Conservation (phyloP, 2,888 invertebrate species). For the Argynnis bischoffii region DNA sequence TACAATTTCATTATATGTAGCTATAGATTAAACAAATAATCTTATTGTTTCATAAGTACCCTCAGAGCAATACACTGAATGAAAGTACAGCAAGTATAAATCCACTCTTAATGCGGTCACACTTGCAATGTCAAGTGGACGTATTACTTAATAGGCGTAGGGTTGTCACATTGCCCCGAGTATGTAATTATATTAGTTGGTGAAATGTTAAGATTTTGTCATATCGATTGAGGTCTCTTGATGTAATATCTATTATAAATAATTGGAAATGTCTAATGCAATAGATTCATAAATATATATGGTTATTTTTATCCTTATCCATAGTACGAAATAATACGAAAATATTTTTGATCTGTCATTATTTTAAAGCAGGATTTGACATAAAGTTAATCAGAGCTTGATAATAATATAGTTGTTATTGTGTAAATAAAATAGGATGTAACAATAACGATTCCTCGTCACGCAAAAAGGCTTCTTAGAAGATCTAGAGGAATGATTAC, state of each 20-base stretch:
- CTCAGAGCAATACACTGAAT: background rate
- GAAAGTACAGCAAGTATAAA: conserved; percentile 25
- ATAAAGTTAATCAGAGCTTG: background rate
- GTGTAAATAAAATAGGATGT: background rate
- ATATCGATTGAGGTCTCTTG: background rate
- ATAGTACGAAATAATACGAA: too few relatives aligned
- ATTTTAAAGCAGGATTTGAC: too few relatives aligned
- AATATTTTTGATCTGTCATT: too few relatives aligned
- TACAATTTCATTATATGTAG: too few relatives aligned
- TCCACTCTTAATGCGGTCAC: conserved; percentile 23
- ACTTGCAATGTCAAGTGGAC: conserved; percentile 32
- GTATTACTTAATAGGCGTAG: conserved; percentile 25
- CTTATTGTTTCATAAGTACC: too few relatives aligned
- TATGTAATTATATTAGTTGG: background rate
- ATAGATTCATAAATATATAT: too few relatives aligned
- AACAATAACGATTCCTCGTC: conserved; percentile 3
- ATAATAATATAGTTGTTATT: background rate
- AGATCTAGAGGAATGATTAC: background rate
- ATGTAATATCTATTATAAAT: background rate
- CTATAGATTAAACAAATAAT: too few relatives aligned
- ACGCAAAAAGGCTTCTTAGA: conserved; percentile 5
- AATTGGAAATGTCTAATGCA: too few relatives aligned
- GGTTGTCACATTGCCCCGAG: conserved; percentile 18
- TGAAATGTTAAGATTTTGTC: background rate
- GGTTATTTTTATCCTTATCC: too few relatives aligned